These are phyloP conservation scores for Rhinogobius similis DNA, from an alignment of 2,113 vertebrate species.

Conservation along the genomic window DNA sequence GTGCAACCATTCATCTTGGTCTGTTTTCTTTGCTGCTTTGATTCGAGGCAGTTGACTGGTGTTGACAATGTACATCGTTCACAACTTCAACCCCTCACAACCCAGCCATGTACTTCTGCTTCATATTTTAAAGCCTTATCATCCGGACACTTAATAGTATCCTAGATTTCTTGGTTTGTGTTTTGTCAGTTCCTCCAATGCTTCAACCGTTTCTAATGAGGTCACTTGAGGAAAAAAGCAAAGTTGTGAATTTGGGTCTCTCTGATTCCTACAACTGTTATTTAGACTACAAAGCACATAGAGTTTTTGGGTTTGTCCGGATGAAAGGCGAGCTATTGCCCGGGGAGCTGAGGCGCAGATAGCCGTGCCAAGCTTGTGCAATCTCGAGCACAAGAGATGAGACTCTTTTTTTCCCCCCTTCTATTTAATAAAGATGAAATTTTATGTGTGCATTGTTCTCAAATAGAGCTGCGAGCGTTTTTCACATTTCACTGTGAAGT, in stretches of 20 bases:
- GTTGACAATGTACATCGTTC: constrained; percentile 40
- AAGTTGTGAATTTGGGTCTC: constrained; percentile 22
- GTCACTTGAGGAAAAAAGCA: constrained; percentile 40
- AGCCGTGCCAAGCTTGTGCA: constrained; percentile 83
- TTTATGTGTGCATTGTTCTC: constrained; percentile 79
- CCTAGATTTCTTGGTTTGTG: neutral
- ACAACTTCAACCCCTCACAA: constrained; percentile 20
- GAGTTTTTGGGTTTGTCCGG: constrained; percentile 49
- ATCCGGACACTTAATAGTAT: neutral
- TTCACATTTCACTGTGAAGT: constrained; percentile 58
- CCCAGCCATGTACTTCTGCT: neutral
- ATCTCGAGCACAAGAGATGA: constrained; percentile 77
- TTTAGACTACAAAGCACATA: neutral
- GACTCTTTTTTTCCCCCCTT: constrained; percentile 75
- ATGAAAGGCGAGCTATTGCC: constrained; percentile 57
- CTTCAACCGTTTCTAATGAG: constrained; percentile 35
- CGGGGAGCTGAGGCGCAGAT: constrained; percentile 55
- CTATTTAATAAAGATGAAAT: constrained; percentile 82
- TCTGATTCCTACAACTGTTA: constrained; percentile 5
- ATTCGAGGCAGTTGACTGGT: constrained; percentile 46
- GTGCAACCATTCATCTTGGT: constrained; percentile 57
- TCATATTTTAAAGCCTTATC: constrained; percentile 7
- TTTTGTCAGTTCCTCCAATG: constrained; percentile 16
- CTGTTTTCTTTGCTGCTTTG: constrained; percentile 44
- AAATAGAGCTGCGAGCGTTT: constrained; percentile 65